Percentiles rank a stretch among this genome's conserved stretches.
Evolutionary conservation across 1,140 invertebrate species (phyloP).

Genomic region (Drosophila arizonae): DNA sequence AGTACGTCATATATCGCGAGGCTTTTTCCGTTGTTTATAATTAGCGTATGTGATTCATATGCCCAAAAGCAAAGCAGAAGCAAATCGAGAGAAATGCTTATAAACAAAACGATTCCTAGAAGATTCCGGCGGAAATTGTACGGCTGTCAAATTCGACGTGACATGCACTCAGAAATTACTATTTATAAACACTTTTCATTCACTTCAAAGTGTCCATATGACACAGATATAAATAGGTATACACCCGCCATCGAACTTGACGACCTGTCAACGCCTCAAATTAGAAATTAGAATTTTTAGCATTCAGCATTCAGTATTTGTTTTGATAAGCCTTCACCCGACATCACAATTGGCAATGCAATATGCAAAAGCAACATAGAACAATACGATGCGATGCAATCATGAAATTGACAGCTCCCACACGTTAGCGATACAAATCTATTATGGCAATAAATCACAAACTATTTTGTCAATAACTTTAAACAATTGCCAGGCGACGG

Average conservation of each 20-base stretch:
- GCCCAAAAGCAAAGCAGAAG: constrained; percentile 12
- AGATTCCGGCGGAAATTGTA: constrained; percentile 37
- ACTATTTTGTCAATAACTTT: constrained; percentile 70
- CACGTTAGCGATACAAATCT: constrained; percentile 38
- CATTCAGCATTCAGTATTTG: constrained; percentile 9
- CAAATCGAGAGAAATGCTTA: constrained; percentile 1
- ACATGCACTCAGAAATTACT: constrained; percentile 55
- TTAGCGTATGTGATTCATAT: constrained; percentile 57
- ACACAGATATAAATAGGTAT: neutral
- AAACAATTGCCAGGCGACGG: constrained; percentile 4
- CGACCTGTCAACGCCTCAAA: constrained; percentile 65
- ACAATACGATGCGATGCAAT: constrained; percentile 64
- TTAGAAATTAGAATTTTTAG: constrained; percentile 21
- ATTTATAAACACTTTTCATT: constrained; percentile 38
- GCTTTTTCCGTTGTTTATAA: constrained; percentile 32
- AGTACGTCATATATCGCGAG: constrained; percentile 54
- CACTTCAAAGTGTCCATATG: constrained; percentile 14
- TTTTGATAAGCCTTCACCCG: constrained; percentile 66
- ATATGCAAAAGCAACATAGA: constrained; percentile 2
- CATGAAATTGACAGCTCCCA: constrained; percentile 31
- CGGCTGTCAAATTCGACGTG: constrained; percentile 53
- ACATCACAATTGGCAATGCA: constrained; percentile 45
- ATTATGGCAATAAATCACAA: constrained; percentile 58
- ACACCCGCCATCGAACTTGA: constrained; percentile 23
- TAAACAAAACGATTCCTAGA: constrained; percentile 45